A percentile compares a stretch with the other conserved stretches of the same genome.
phyloP scores from a whole-genome alignment of 2,113 vertebrate genomes.

The Chaetodon auriga region DNA sequence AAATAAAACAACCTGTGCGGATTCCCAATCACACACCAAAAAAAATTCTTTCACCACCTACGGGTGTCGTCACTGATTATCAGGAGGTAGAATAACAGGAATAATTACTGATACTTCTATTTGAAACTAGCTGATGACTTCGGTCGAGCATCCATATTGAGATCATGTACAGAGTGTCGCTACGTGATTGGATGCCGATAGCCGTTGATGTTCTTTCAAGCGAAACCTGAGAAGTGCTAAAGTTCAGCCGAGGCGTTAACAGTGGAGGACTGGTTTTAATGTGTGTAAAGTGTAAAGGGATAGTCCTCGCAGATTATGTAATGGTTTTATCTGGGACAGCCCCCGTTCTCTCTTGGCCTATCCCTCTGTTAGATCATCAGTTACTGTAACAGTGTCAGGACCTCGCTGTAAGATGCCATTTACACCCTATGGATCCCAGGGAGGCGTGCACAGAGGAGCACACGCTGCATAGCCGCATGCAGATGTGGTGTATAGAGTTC shows the following conservation, averaged over 20 bases:
- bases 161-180: conserved; percentile 9
- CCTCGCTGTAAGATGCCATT: conserved; percentile 20
- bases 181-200: conserved; percentile 33
- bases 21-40: too few species aligned
- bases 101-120: background rate
- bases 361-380: conserved; percentile 48
- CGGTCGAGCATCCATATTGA: background rate
- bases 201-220: conserved; percentile 50
- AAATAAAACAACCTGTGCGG: too few species aligned
- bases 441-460: conserved; percentile 23
- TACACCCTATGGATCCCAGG: conserved; percentile 27
- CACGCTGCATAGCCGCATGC: background rate
- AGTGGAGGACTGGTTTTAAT: conserved; percentile 62
- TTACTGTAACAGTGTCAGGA: conserved; percentile 49
- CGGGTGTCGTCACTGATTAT: too few species aligned
- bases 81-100: too few species aligned
- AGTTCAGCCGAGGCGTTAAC: conserved; percentile 53
- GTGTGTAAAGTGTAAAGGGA: conserved; percentile 65
- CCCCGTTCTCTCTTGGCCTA: conserved; percentile 15
- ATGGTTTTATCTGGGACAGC: conserved; percentile 65
- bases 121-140: background rate
- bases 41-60: too few species aligned
- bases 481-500: conserved; percentile 24
- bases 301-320: conserved; percentile 68
- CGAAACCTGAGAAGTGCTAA: conserved; percentile 64